Base-by-base conservation (phyloP, 2,113 vertebrate species). In the Girardinichthys multiradiatus region DNA sequence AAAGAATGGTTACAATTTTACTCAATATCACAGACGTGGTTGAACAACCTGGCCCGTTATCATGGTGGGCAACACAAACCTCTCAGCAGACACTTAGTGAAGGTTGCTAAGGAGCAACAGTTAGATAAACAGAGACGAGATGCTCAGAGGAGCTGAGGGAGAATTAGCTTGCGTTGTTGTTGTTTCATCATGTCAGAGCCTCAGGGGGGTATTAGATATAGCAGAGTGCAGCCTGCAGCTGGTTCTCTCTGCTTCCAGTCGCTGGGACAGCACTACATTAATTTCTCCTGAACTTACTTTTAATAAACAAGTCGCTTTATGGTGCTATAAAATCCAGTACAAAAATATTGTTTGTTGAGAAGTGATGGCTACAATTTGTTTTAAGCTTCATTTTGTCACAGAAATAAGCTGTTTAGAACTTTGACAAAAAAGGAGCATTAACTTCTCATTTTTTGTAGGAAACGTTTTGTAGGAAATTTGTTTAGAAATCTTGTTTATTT, bases 41-140 rank as follows among this genome's bases (percentile, higher is more conserved):
- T 51, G 72, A 79, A 88, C 82, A 85, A 84, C 81, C 84, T 58
- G 63, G 30, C 64, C 61, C 79, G 82, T 86, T 89, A 82, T 86
- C 77, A 84, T 91, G 66, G 80, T 35, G 4, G 79, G 80, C 37
- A 51, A 73, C 86, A 62, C 29, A 64, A 84, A 86, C 75, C 89
- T 85, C 85, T 90, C 62, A 88, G 77, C 71, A 58, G 37, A 76
- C 83, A 77, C 87, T 89, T 86, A 78, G 70, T 29, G 73, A 86
- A 87, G 88, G 87, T 76, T 82, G 88, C 91, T 83, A 90, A 72
- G 90, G 82, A 70, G 79, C 57, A 9, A 71, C 9, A 37, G 65
- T 72, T 72, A 73, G 74, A 66, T 79, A 84, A 76, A 78, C 26
- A 31, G 37, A 68, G 60, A 76, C 69, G 76, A 65, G 80, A 70